phyloP scores from a whole-genome alignment of 2,888 invertebrate species.

The Pheosia tremula region DNA sequence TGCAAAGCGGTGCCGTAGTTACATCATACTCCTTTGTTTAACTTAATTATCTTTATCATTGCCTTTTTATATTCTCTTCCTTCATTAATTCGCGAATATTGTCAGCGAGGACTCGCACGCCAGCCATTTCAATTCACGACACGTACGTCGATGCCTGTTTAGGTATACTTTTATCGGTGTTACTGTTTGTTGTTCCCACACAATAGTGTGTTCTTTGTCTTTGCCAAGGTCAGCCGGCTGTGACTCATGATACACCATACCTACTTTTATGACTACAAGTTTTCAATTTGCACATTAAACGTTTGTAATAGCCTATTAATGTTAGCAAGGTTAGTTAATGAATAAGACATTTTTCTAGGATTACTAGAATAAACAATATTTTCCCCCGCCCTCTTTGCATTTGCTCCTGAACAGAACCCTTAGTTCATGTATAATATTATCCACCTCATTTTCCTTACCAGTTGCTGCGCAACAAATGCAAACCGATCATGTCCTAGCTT shows the following conservation, averaged over 20 bases:
- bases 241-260: slow-evolving; percentile 43
- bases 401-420: background rate
- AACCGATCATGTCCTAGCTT: background rate
- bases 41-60: slow-evolving; percentile 16
- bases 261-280: slow-evolving; percentile 28
- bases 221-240: slow-evolving; percentile 64
- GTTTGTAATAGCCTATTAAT: slow-evolving; percentile 5
- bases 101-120: slow-evolving; percentile 40
- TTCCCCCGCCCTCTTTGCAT: background rate
- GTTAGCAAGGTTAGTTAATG: background rate
- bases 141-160: slow-evolving; percentile 56
- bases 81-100: slow-evolving; percentile 55
- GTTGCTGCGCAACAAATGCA: background rate
- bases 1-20: background rate
- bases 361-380: no score
- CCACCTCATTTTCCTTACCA: background rate
- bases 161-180: slow-evolving; percentile 71
- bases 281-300: slow-evolving; percentile 27
- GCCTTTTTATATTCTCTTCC: slow-evolving; percentile 32
- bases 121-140: slow-evolving; percentile 58
- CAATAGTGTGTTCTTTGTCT: slow-evolving; percentile 73
- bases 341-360: no score
- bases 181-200: slow-evolving; percentile 60
- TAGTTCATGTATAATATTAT: background rate
- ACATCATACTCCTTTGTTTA: slow-evolving; percentile 18